Evolutionary conservation across 2,888 invertebrate species (phyloP).

Genomic region (Lycocerus yunnanus): DNA sequence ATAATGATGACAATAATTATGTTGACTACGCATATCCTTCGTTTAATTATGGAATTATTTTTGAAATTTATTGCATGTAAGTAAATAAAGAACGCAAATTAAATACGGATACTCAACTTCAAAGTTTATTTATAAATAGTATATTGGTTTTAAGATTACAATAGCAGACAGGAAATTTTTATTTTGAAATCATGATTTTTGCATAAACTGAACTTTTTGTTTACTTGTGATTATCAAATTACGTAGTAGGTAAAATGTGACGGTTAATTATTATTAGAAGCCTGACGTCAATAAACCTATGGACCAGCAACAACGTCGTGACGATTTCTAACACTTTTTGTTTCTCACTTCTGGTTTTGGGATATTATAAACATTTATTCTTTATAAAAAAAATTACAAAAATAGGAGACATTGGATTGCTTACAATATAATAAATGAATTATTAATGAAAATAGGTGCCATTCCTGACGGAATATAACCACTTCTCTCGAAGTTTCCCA

Average conservation of each 20-base stretch:
- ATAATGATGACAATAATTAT: not conserved
- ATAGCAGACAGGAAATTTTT: not conserved
- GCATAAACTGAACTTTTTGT: not conserved
- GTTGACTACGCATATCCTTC: too few relatives aligned
- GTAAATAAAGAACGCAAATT: not conserved
- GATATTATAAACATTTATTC: too few relatives aligned
- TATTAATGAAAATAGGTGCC: too few relatives aligned
- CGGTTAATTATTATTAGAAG: too few relatives aligned
- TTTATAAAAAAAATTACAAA: too few relatives aligned
- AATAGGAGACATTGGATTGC: too few relatives aligned
- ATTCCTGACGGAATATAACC: too few relatives aligned
- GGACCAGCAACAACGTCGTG: not conserved
- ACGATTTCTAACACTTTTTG: too few relatives aligned
- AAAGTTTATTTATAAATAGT: not conserved
- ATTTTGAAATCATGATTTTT: not conserved
- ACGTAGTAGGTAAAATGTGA: not conserved
- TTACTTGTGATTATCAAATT: not conserved
- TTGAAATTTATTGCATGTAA: not conserved
- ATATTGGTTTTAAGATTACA: not conserved
- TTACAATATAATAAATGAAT: too few relatives aligned
- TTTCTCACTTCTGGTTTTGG: too few relatives aligned
- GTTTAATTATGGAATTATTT: not conserved
- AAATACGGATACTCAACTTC: not conserved
- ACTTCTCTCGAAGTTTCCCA: too few relatives aligned
- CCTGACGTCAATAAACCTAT: not conserved